Conservation (phyloP, 1,140 invertebrate species). For the Atta cephalotes region DNA sequence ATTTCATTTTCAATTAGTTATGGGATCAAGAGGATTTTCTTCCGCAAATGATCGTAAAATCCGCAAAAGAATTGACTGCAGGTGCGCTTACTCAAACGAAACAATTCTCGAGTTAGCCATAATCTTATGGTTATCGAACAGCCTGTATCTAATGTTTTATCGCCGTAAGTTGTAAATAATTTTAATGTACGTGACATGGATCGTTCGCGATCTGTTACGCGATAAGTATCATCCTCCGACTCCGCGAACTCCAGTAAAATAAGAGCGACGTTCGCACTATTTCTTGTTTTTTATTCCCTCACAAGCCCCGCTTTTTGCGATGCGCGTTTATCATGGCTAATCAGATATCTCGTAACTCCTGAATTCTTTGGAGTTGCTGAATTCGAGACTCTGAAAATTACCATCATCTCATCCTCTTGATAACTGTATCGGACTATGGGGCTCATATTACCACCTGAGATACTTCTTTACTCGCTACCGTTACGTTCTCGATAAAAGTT, state of each 20-base stretch:
- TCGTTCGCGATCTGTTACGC: not conserved
- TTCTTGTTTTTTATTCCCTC: not conserved
- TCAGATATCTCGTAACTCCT: slow-evolving; percentile 52
- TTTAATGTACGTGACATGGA: not conserved
- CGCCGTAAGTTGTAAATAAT: not conserved
- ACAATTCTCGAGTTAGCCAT: not conserved
- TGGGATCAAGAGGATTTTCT: not conserved
- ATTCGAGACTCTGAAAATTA: slow-evolving; percentile 58
- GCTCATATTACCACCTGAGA: slow-evolving; percentile 20
- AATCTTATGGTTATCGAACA: not conserved
- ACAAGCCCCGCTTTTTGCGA: slow-evolving; percentile 1
- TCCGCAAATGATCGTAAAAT: not conserved
- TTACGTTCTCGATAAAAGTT: slow-evolving; percentile 58
- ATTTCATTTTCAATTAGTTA: slow-evolving; percentile 32
- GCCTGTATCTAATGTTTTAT: not conserved
- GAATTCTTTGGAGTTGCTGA: slow-evolving; percentile 55
- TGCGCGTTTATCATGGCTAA: slow-evolving; percentile 6
- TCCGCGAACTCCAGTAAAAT: not conserved
- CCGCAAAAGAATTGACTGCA: not conserved
- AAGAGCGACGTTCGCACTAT: not conserved
- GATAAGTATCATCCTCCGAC: slow-evolving; percentile 1
- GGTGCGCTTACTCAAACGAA: not conserved
- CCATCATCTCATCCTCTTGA: slow-evolving; percentile 17
- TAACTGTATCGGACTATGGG: slow-evolving; percentile 70
- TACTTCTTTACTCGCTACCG: slow-evolving; percentile 60